Evolutionary conservation across 2,113 vertebrate genomes (phyloP).

Genomic region (Myrmecophaga tridactyla): DNA sequence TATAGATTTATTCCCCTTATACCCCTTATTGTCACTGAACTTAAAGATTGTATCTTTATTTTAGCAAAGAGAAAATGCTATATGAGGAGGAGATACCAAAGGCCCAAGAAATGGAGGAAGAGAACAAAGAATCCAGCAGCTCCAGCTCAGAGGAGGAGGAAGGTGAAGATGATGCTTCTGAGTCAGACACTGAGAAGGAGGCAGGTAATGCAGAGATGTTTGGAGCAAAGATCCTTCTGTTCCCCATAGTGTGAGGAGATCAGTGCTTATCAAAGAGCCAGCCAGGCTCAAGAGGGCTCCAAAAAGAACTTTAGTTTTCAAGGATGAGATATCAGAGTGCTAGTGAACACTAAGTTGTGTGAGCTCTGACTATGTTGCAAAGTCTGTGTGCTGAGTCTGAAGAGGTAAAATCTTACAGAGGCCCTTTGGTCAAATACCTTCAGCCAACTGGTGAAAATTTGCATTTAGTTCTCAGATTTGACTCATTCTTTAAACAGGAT

Average conservation of each 20-base stretch:
- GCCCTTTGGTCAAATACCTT: not conserved
- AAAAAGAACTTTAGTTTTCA: not conserved
- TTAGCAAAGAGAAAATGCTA: conserved; percentile 86
- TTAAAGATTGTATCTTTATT: conserved; percentile 20
- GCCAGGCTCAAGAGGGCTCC: not conserved
- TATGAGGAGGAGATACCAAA: conserved; percentile 83
- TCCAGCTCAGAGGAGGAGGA: conserved; percentile 87
- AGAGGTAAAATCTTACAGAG: not conserved
- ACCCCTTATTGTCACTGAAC: not conserved
- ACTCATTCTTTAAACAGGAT: not conserved
- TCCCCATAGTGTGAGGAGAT: too few relatives aligned
- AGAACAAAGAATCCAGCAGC: conserved; percentile 84
- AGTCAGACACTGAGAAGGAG: conserved; percentile 85
- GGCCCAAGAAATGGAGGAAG: conserved; percentile 81
- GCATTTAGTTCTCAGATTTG: not conserved
- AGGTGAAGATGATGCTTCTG: conserved; percentile 85
- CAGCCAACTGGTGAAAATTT: not conserved
- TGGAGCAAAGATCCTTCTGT: not conserved
- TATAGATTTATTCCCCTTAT: not conserved
- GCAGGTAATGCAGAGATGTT: conserved; percentile 74
- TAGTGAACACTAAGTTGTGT: not conserved
- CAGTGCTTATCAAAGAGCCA: not conserved
- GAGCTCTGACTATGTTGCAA: not conserved
- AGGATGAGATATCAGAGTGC: not conserved
- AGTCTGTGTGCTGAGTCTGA: not conserved